Evolutionary conservation across 2,888 invertebrate genomes (phyloP), one percentile per base, ranked within the genome.

Genomic region (Trichopoda pennipes): DNA sequence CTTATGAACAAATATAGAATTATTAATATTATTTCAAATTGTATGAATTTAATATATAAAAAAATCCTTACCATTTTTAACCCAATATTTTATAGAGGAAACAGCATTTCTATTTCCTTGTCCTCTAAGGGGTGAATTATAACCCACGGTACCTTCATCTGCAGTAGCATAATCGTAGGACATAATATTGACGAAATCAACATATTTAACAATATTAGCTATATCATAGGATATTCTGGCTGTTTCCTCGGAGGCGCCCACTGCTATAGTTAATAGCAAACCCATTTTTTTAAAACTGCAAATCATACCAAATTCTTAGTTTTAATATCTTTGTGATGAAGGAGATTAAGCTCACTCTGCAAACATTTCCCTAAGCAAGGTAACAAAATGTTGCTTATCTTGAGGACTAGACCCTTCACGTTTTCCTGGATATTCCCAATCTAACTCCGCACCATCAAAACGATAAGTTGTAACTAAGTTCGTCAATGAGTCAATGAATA

Each of bases 381-480:
- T 86, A 2, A 80, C 80, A 47, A 84, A 85, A 60, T 85, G 84
- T 7, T 38, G 17, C 17, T 64, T 80, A 63, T 85, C 83, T 2
- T 47, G 3, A 92, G 79, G 8, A 6, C 16, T 44, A 19, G 7
- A n/a, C 4, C 88, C 88, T 14, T 85, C 88, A n/a, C 89, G 87
- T 44, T 86, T 86, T 0, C 94, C 95, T 0, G 98, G 98, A 89
- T 97, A 98, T 88, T 98, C 97, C 98, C 98, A 98, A 89, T 98
- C 97, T 35, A 98, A 92, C 90, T 98, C 97, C 47, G 98, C 91
- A 3, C 98, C 98, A 88, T 98, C 97, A 86, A 98, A 98, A 76
- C 94, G 94, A 85, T 96, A 93, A 83, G 94, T 93, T 76, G 94
- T 93, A 70, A 97, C 93, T 87, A 97, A 97, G 85, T 95, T 93